Base-by-base conservation (phyloP, 2,113 vertebrate species). In the Brachyhypopomus occidentalis region DNA sequence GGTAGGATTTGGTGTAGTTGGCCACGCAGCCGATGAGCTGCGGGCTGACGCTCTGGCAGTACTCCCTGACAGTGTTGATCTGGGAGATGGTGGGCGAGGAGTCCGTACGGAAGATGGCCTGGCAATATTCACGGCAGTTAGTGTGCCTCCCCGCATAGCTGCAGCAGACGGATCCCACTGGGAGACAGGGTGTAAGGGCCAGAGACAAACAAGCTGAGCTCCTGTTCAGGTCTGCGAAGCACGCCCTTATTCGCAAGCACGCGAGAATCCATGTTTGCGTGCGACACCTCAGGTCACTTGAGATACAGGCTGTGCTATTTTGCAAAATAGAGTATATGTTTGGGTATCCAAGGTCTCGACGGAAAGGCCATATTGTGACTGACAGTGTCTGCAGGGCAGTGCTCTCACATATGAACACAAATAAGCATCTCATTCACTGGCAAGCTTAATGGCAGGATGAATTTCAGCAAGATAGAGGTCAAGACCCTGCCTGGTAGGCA, bases 21-120 rank as follows among this genome's bases (percentile, higher is more conserved):
- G 93, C 95, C 85, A 99, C 96, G 66, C 98, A 99, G 91, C 93
- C 91, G 85, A 99, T 94, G 75, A 99, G 92, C 83, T 96, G 95
- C 20, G 96, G 90, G 60, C 96, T 98, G 85, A 97, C 91, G 63
- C 94, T 95, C 23, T 96, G 95, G 86, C 98, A 99, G 87, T 97
- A 99, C 79, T 94, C 97, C 86, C 94, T 96, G 86, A 99, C 95
- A 0, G 97, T 95, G 84, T 93, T 97, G 88, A 99, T 98, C 89
- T 99, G 98, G 38, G 97, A 98, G 16, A 95, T 94, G 0, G 95
- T 97, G 77, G 97, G 98, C 59, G 97, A 97, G 0, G 97, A 98
- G 90, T 99, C 98, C 4, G 97, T 99, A 85, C 98, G 95, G 90
- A 99, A 99, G 92, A 99, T 98, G 72, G 97, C 98, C 91, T 99